Percentiles rank a stretch among this genome's conserved stretches.
Evolutionary conservation across 2,888 invertebrate species (phyloP).

Genomic region (Heptascelio sp.): DNA sequence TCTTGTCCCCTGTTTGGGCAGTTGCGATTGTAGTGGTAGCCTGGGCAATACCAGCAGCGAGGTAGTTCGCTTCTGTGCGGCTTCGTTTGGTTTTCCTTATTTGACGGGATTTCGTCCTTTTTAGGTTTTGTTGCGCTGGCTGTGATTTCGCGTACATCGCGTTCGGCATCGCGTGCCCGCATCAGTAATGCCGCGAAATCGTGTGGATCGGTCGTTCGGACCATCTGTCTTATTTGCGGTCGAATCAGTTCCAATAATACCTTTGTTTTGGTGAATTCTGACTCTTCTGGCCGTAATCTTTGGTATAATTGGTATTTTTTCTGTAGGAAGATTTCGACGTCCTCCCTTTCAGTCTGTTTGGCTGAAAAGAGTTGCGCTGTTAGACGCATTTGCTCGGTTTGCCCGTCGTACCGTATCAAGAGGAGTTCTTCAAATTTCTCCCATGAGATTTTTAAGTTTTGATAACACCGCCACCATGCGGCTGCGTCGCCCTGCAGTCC

Average conservation of each 20-base stretch:
- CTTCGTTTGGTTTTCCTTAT: too few relatives aligned
- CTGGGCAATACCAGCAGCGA: slow-evolving; percentile 25
- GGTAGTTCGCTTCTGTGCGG: too few relatives aligned
- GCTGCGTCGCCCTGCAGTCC: background rate
- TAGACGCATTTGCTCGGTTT: background rate
- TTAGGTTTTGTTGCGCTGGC: too few relatives aligned
- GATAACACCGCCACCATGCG: slow-evolving; percentile 12
- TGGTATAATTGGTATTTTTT: slow-evolving; percentile 7
- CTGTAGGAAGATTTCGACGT: background rate
- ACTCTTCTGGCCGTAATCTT: background rate
- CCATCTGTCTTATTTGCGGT: background rate
- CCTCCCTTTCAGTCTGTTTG: background rate
- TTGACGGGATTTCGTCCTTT: too few relatives aligned
- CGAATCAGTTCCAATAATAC: background rate
- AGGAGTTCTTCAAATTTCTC: background rate
- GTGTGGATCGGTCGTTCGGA: background rate
- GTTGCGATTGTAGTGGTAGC: slow-evolving; percentile 16
- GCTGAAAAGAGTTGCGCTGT: background rate
- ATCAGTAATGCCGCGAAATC: background rate
- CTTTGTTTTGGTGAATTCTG: background rate
- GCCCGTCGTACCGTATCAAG: background rate
- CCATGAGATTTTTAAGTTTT: background rate
- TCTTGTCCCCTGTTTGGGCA: slow-evolving; percentile 10
- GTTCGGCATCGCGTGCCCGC: background rate
- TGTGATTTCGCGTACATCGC: background rate